Evolutionary conservation across 1,140 invertebrate genomes (phyloP).

Genomic region (Rhizoglyphus robini): DNA sequence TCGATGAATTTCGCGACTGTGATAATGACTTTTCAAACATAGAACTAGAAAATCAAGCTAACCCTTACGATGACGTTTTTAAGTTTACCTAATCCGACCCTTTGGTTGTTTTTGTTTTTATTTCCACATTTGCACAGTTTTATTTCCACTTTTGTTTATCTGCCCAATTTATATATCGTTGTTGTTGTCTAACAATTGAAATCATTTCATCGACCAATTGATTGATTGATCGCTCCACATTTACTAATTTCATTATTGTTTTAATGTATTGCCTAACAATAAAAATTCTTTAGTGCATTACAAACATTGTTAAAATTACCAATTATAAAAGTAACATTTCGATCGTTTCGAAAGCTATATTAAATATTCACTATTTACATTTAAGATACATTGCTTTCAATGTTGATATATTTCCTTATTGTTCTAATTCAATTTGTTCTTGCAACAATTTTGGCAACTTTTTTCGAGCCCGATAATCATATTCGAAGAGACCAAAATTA

Average conservation of each 20-base stretch:
- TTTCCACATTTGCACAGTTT: not conserved
- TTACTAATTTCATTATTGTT: too few relatives aligned
- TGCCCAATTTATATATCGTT: not conserved
- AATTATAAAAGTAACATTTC: too few relatives aligned
- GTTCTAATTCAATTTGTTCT: too few relatives aligned
- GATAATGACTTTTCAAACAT: slow-evolving; percentile 30
- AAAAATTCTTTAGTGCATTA: too few relatives aligned
- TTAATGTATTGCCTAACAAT: too few relatives aligned
- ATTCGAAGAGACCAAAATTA: slow-evolving; percentile 18
- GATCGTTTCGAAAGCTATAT: too few relatives aligned
- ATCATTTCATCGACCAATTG: not conserved
- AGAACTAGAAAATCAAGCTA: slow-evolving; percentile 25
- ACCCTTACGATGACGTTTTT: not conserved
- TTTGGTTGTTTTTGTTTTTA: not conserved
- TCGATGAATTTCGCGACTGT: slow-evolving; percentile 29
- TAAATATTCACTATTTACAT: too few relatives aligned
- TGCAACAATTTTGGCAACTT: too few relatives aligned
- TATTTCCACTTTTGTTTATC: not conserved
- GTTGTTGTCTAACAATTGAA: not conserved
- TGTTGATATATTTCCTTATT: too few relatives aligned
- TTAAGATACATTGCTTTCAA: too few relatives aligned
- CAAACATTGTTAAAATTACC: too few relatives aligned
- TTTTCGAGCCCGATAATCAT: slow-evolving; percentile 23
- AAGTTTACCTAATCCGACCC: not conserved
- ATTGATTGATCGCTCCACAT: not conserved